Conservation (phyloP, 2,888 invertebrate species). For the Brachyptera putata region DNA sequence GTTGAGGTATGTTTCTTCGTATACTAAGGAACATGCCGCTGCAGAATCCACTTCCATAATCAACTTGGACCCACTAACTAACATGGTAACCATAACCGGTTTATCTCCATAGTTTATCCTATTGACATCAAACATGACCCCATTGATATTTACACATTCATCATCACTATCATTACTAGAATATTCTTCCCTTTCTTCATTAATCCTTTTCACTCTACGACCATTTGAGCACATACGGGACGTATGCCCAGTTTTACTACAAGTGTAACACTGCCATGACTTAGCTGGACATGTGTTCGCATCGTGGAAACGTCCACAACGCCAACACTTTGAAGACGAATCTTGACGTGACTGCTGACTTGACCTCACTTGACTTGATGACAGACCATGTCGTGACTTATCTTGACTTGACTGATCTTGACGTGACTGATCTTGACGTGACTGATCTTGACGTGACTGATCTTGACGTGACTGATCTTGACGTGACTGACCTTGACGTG, state of each 20-base stretch:
- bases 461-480: too few species aligned
- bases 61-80: not conserved
- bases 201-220: not conserved
- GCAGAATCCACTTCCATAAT: conserved; percentile 6
- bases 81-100: not conserved
- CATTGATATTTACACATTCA: too few species aligned
- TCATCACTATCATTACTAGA: too few species aligned
- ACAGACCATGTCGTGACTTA: not conserved
- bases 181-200: too few species aligned
- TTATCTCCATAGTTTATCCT: too few species aligned
- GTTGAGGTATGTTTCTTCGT: not conserved
- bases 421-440: too few species aligned
- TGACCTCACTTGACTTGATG: not conserved
- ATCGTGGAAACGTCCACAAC: not conserved
- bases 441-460: too few species aligned
- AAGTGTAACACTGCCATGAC: not conserved
- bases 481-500: too few species aligned
- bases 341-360: not conserved
- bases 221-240: not conserved
- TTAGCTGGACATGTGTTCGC: conserved; percentile 2
- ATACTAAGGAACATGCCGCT: not conserved
- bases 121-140: too few species aligned
- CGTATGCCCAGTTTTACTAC: not conserved
- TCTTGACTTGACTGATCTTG: too few species aligned
- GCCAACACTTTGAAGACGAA: not conserved